A percentile compares a stretch with the other conserved stretches of the same genome.
phyloP scores from a whole-genome alignment of 92 coral and sea anemone genomes.

The Zoanthus sansibaricus region DNA sequence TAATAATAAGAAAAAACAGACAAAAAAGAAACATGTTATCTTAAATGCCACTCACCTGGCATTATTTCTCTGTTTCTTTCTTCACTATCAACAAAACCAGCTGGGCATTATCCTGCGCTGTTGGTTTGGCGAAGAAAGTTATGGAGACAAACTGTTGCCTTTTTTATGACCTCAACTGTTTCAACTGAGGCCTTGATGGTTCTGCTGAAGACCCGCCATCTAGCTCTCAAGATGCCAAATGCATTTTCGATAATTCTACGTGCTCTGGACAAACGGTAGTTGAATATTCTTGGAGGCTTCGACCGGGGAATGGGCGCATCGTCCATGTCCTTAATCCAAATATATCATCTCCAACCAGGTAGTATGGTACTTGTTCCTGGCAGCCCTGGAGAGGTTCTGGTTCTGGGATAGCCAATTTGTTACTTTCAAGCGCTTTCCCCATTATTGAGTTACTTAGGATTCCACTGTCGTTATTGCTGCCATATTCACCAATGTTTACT shows the following conservation, averaged over 20 bases:
- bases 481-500: conserved; percentile 67
- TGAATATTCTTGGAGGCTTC: conserved; percentile 49
- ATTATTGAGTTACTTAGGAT: conserved; percentile 60
- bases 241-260: conserved; percentile 71
- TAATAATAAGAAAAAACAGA: too few relatives aligned
- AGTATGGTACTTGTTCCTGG: conserved; percentile 49
- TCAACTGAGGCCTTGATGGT: conserved; percentile 70
- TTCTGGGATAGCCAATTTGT: conserved; percentile 54
- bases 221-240: conserved; percentile 69
- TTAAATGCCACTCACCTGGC: conserved; percentile 66
- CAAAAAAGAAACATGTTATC: too few relatives aligned
- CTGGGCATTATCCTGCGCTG: conserved; percentile 63
- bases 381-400: conserved; percentile 51
- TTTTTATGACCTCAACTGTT: conserved; percentile 68
- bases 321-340: conserved; percentile 60
- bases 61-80: conserved; percentile 49
- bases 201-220: conserved; percentile 70
- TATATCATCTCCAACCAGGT: conserved; percentile 66
- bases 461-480: conserved; percentile 75
- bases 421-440: conserved; percentile 67
- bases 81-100: conserved; percentile 71
- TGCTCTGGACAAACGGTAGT: conserved; percentile 72
- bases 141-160: conserved; percentile 76
- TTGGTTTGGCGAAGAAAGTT: conserved; percentile 69
- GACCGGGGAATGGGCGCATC: conserved; percentile 56